A percentile compares a stretch with the other conserved stretches of the same genome.
These are phyloP conservation scores for Hemiscyllium ocellatum DNA, from an alignment of 2,113 vertebrate species.

Conservation along the genomic window DNA sequence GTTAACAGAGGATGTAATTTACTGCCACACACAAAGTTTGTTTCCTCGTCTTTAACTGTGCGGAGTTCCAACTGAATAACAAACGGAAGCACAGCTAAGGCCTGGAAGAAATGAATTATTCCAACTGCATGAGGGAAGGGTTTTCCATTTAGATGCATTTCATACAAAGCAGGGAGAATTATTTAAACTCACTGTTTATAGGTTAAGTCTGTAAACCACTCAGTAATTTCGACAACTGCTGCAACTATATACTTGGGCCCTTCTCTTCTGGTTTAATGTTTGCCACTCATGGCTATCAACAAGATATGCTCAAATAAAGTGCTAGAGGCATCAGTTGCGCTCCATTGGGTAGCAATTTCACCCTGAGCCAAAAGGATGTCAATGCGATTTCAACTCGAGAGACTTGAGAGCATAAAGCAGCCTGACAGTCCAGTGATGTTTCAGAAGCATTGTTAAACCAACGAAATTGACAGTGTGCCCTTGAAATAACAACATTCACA, in stretches of 20 bases:
- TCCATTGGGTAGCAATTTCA: neutral
- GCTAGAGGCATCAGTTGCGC: too few relatives aligned
- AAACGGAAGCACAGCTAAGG: neutral
- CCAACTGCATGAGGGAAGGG: neutral
- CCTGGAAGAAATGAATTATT: conserved; percentile 18
- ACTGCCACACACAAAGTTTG: neutral
- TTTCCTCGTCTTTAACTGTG: neutral
- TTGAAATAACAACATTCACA: too few relatives aligned
- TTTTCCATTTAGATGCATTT: neutral
- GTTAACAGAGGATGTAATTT: conserved; percentile 28
- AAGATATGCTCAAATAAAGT: neutral
- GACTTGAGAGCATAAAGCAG: too few relatives aligned
- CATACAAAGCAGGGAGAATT: neutral
- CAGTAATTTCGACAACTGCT: neutral
- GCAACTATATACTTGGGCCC: neutral
- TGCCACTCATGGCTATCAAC: neutral
- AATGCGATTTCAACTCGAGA: too few relatives aligned
- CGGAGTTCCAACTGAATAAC: neutral
- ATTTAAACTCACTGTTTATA: neutral
- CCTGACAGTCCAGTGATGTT: too few relatives aligned
- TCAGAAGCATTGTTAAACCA: too few relatives aligned
- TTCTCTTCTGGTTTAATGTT: neutral
- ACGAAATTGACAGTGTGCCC: too few relatives aligned
- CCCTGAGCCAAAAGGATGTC: neutral
- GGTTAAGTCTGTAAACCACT: neutral